phyloP scores from a whole-genome alignment of 2,797 vertebrate species.

The Gymnopithys bicolor region DNA sequence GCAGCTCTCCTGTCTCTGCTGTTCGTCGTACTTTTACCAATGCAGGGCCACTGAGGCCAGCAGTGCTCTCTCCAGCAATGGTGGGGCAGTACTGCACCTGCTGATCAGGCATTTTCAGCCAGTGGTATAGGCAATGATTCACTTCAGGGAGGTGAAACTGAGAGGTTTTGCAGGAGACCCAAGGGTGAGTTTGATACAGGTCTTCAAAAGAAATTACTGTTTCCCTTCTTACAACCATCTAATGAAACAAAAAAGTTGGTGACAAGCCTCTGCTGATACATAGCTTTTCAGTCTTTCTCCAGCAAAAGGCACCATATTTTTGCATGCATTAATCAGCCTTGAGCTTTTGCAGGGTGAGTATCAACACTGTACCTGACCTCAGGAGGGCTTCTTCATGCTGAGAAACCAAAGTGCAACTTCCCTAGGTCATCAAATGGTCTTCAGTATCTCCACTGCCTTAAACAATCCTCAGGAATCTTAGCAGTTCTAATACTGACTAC shows the following conservation, averaged over 20 bases:
- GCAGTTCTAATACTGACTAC: not conserved
- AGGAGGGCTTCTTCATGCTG: not conserved
- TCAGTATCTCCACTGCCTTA: not conserved
- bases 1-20: rapidly evolving
- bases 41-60: rapidly evolving
- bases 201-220: not conserved
- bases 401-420: not conserved
- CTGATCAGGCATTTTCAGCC: not conserved
- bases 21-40: not conserved
- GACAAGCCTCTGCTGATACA: not conserved
- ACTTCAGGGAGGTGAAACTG: not conserved
- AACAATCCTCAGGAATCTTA: not conserved
- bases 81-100: rapidly evolving
- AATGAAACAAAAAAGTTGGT: not conserved
- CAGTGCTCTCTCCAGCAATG: not conserved
- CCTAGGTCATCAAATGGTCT: not conserved
- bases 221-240: not conserved
- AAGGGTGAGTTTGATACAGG: not conserved
- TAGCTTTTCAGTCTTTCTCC: not conserved
- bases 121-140: not conserved
- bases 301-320: not conserved
- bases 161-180: not conserved
- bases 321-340: not conserved
- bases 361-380: not conserved
- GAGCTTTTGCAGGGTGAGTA: not conserved